A percentile compares a stretch with the other conserved stretches of the same genome.
These are phyloP conservation scores for Anneissia japonica DNA, from an alignment of 35 echinoderm and acorn worm species.

Conservation along the genomic window DNA sequence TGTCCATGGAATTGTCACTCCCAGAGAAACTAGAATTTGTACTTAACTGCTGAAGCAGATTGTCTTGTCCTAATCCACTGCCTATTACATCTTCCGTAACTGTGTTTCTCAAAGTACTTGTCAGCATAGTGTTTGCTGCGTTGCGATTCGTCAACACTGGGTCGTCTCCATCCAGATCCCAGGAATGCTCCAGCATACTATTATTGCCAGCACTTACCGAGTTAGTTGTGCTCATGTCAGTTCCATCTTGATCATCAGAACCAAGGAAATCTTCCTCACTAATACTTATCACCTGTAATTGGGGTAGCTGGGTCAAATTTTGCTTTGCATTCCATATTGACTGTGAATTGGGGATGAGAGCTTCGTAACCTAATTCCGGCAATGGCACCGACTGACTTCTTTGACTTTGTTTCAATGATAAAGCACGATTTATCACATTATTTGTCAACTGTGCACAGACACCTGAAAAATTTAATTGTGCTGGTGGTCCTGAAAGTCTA, in stretches of 20 bases:
- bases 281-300: neutral
- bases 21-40: neutral
- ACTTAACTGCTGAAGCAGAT: neutral
- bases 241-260: neutral
- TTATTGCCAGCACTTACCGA: neutral
- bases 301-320: neutral
- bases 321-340: neutral
- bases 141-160: neutral
- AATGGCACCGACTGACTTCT: constrained; percentile 63
- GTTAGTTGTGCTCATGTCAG: neutral
- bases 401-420: neutral
- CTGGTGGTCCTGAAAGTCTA: neutral
- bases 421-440: neutral
- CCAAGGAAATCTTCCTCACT: neutral
- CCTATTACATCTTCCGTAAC: neutral
- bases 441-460: neutral
- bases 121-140: neutral
- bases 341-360: neutral
- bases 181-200: neutral
- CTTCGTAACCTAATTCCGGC: constrained; percentile 23
- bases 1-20: neutral
- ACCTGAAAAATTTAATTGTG: neutral
- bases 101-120: neutral
- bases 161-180: neutral
- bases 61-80: neutral